Evolutionary conservation across 2,113 vertebrate species (phyloP).

Genomic region (Brachyistius frenatus): DNA sequence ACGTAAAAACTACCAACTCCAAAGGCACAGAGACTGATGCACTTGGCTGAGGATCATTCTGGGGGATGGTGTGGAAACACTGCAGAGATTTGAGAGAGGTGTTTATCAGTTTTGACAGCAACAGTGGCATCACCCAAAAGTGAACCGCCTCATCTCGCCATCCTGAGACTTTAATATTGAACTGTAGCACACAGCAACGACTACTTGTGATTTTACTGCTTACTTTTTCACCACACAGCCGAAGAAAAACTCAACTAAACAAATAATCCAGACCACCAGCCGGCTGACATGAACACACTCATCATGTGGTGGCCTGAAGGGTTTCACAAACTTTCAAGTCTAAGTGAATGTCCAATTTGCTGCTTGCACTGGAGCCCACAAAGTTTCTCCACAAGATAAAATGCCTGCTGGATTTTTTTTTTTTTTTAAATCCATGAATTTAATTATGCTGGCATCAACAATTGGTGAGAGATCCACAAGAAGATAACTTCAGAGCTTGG

Average conservation of each 20-base stretch:
- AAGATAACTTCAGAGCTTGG: constrained; percentile 53
- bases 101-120: constrained; percentile 4
- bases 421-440: constrained; percentile 36
- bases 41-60: constrained; percentile 9
- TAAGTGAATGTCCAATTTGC: constrained; percentile 33
- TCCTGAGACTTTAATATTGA: constrained; percentile 20
- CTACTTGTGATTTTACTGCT: constrained; percentile 31
- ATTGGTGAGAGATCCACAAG: constrained; percentile 41
- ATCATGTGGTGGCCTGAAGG: constrained; percentile 27
- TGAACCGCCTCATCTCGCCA: constrained; percentile 2
- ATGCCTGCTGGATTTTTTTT: constrained; percentile 25
- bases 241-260: constrained; percentile 32
- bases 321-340: constrained; percentile 36
- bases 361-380: constrained; percentile 33
- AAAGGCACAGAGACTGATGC: constrained; percentile 2
- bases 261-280: constrained; percentile 33
- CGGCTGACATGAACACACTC: constrained; percentile 25
- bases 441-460: constrained; percentile 66
- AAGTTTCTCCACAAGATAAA: constrained; percentile 34
- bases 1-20: constrained; percentile 19
- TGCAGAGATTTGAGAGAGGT: not conserved
- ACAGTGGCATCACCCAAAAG: constrained; percentile 8
- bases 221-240: constrained; percentile 25
- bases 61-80: constrained; percentile 20
- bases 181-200: constrained; percentile 14